Evolutionary conservation across 2,888 invertebrate genomes (phyloP), one percentile per base, ranked within the genome.

Genomic region (Ormia ochracea): DNA sequence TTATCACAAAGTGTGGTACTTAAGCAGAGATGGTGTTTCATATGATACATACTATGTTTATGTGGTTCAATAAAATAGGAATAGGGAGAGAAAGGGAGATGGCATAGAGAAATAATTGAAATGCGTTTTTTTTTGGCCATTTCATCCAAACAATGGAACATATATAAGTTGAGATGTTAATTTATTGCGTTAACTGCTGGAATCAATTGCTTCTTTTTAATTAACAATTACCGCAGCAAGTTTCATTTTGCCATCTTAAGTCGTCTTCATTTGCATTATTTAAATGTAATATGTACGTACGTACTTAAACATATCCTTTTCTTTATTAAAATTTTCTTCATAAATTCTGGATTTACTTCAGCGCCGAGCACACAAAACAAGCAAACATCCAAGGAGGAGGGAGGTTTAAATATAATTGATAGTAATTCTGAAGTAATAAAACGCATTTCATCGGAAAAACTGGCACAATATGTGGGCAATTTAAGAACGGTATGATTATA

Each of bases 381-480:
- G 33, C 88, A 87, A 33, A 82, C 84, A 2, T 84, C 85, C 7
- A 88, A 85, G 12, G 90, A 89, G 19, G 89, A 89, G 48, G 86
- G 87, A 50, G 88, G 87, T 2, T 81, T 84, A 3, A 84, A 85
- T 45, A 88, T 88, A 36, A 86, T 87, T 76, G 87, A 89, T 61
- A 86, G 87, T 61, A 88, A 90, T 82, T 90, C 90, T 0, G 90
- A 90, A 79, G 85, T 90, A 14, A 89, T 90, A 12, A 88, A 88
- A 68, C 87, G 88, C 36, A 88, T 90, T 70, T 88, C 90, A 17
- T 93, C 93, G 21, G 92, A 91, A 74, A 92, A 92, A 83, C 91
- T 96, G 65, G 94, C 94, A 73, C 93, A 94, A 87, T 96, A 94
- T 93, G 94, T 94, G 83, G 94, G 94, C 81, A 95, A 95, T 90